Base-by-base conservation (phyloP, 2,888 invertebrate genomes). In the Drosophila emarginata region DNA sequence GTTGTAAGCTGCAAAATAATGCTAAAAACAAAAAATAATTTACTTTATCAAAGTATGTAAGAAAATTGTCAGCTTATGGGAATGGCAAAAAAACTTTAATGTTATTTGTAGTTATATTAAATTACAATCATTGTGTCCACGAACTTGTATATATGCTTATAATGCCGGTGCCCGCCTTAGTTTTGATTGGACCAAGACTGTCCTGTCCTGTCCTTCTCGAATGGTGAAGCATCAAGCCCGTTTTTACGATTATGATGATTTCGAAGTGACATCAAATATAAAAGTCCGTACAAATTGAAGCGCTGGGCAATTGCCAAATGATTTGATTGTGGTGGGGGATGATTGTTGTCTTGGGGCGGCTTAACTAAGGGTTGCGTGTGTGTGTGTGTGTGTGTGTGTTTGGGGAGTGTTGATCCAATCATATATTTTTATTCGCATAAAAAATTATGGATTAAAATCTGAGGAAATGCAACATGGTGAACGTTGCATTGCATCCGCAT, bases 261-360 rank as follows among this genome's bases (percentile, higher is more conserved):
- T 32, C 32, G 32, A 9, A 32, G 32, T 32, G 7, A 9, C 32
- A 78, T 84, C 69, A 87, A 76, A 61, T 56, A 67, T 83, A 58
- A 79, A 88, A 86, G 97, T 96, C 61, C 96, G 96, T 92, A 98
- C 98, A 98, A 99, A 99, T 84, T 99, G 98, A 71, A 98, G 98
- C 26, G 26, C 6, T 89, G 98, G 88, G 98, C 98, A 80, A 98
- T 98, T 66, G 98, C 98, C 66, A 98, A 98, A 92, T 98, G 95
- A 93, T 98, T 95, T 94, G 82, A 69, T 86, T 72, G 69, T 56
- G 32, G 14, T n/a, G n/a, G 15, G 23, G 28, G 15, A 7, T 32
- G 21, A 36, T 53, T 63, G 32, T 53, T 63, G 21, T 23, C 51
- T 52, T 26, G 14, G 23, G 12, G 12, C 32, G 32, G 32, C 9